Base-by-base conservation (phyloP, 1,140 invertebrate genomes). In the Cherax quadricarinatus region DNA sequence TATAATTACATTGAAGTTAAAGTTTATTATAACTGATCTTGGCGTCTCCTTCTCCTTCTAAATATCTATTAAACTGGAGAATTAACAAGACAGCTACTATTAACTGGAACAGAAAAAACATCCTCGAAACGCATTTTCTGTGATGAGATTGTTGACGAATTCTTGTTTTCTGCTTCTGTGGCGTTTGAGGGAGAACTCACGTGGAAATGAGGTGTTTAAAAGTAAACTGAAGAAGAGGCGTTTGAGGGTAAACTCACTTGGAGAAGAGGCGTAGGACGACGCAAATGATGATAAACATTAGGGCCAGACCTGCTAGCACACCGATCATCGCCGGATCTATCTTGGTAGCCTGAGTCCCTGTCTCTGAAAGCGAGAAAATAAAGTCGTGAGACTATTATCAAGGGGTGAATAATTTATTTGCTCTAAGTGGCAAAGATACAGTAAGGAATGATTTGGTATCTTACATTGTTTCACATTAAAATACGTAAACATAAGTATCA, bases 271-370 rank as follows among this genome's bases (percentile, higher is more conserved):
- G 96, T 88, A 99, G 96, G 73, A 98, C 98, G 93, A 99, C 97
- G 95, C 98, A 99, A 94, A 99, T 98, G 95, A 98, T 98, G 95
- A 98, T 96, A 95, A 98, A 98, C 98, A 99, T 99, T 84, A 98
- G 96, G 89, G 97, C 97, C 97, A 99, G 97, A 57, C 97, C 98
- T 82, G 98, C 97, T 92, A 99, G 96, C 79, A 98, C 97, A 79
- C 97, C 97, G 94, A 98, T 98, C 98, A 98, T 98, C 48, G 97
- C 97, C 80, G 98, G 97, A 95, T 98, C 97, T 88, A 98, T 53
- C 57, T 70, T 12, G 70, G 48, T 21, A 41, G 30, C 82, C 70
- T 16, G 53, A 53, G 70, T 41, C 6, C 60, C 60, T 73, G 41
- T 21, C n/a, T 14, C 21, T 57, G 78, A 49, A 12, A 81, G 41